Evolutionary conservation across 2,888 invertebrate genomes (phyloP).

Genomic region (Erebia ligea): DNA sequence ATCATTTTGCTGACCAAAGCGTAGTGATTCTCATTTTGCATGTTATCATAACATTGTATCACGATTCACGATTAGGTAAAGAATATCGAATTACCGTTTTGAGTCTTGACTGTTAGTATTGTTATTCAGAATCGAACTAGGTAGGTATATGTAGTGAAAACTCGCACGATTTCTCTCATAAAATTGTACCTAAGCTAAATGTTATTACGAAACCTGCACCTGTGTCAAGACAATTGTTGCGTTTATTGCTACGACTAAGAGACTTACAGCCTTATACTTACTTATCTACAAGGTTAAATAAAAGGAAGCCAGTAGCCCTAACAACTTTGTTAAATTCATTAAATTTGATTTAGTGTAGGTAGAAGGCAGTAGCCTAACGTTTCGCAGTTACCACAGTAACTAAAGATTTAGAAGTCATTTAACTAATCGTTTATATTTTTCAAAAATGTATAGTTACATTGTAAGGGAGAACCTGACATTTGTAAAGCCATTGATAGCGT

Average conservation of each 20-base stretch:
- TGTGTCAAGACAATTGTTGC: conserved; percentile 72
- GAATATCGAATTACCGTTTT: conserved; percentile 2
- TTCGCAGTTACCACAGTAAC: no score
- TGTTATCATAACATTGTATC: conserved; percentile 1
- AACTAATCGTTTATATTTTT: no score
- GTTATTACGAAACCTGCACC: conserved; percentile 62
- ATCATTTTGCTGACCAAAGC: background rate
- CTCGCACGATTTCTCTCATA: conserved; percentile 28
- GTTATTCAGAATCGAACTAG: background rate
- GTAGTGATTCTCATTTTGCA: background rate
- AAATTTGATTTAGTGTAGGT: background rate
- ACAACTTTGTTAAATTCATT: background rate
- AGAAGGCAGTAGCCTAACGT: no score
- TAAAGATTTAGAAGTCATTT: no score
- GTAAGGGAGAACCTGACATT: conserved; percentile 16
- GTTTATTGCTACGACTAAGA: conserved; percentile 48
- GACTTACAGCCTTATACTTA: background rate
- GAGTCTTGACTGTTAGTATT: background rate
- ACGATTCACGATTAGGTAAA: background rate
- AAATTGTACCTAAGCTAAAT: conserved; percentile 49
- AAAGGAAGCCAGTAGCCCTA: background rate
- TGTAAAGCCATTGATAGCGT: conserved; percentile 36
- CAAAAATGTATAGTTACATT: no score
- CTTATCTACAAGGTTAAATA: conserved; percentile 22
- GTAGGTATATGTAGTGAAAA: conserved; percentile 13